Percentiles rank a stretch among this genome's conserved stretches.
Evolutionary conservation across 1,140 invertebrate genomes (phyloP).

Genomic region (Acromyrmex echinatior): DNA sequence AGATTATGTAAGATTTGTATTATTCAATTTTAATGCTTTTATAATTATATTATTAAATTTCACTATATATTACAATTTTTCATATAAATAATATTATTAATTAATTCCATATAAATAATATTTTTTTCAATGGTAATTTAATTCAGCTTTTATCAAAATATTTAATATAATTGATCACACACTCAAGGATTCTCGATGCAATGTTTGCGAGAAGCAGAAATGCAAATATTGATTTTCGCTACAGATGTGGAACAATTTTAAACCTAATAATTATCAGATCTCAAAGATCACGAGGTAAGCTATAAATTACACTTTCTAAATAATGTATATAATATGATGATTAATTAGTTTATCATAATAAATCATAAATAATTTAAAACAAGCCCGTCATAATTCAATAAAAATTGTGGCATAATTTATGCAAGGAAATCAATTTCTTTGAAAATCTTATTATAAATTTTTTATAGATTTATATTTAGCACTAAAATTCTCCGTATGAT

Average conservation of each 20-base stretch:
- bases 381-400: neutral
- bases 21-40: neutral
- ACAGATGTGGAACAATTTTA: constrained; percentile 5
- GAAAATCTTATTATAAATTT: neutral
- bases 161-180: neutral
- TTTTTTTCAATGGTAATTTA: neutral
- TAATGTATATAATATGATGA: neutral
- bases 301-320: constrained; percentile 1
- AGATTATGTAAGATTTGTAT: neutral
- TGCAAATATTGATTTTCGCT: neutral
- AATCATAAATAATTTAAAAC: neutral
- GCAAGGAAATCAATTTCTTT: neutral
- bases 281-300: neutral
- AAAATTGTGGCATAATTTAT: neutral
- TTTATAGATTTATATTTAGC: neutral
- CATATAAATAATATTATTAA: neutral
- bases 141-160: neutral
- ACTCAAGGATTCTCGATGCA: neutral
- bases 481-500: no score
- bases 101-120: neutral
- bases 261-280: neutral
- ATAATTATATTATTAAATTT: neutral
- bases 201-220: neutral
- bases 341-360: neutral
- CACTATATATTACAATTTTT: constrained; percentile 6